A percentile compares a stretch with the other conserved stretches of the same genome.
phyloP scores from a whole-genome alignment of 2,888 invertebrate genomes.

The Calameuta filiformis region DNA sequence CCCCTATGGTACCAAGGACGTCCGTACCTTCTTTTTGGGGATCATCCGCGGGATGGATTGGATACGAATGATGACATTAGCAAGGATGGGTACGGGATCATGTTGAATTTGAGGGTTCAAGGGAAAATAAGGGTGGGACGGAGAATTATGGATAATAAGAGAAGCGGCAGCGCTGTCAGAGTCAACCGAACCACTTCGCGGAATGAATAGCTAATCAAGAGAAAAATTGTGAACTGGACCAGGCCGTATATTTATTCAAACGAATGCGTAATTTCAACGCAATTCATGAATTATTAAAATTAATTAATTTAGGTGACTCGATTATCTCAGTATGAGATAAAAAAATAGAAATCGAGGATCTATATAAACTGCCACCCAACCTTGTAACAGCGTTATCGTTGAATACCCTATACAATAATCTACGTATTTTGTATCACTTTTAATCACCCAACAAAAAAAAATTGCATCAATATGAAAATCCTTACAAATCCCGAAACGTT shows the following conservation, averaged over 20 bases:
- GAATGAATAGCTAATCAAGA: constrained; percentile 47
- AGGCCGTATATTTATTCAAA: constrained; percentile 8
- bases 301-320: constrained; percentile 52
- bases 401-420: too few relatives aligned
- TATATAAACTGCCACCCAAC: neutral
- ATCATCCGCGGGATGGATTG: too few relatives aligned
- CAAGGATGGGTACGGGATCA: neutral
- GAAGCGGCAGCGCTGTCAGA: neutral
- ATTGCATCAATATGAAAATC: too few relatives aligned
- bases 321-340: constrained; percentile 24
- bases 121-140: neutral
- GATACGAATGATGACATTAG: too few relatives aligned
- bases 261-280: constrained; percentile 16
- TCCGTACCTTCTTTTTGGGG: too few relatives aligned
- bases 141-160: too few relatives aligned
- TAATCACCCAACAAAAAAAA: too few relatives aligned
- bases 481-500: too few relatives aligned
- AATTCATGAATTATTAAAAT: constrained; percentile 54
- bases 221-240: constrained; percentile 29
- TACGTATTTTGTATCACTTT: too few relatives aligned
- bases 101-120: neutral
- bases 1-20: too few relatives aligned
- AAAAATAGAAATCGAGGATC: constrained; percentile 7
- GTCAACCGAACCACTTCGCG: constrained; percentile 5
- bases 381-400: too few relatives aligned